Evolutionary conservation across 2,888 invertebrate genomes (phyloP).

Genomic region (Doris montereyensis): DNA sequence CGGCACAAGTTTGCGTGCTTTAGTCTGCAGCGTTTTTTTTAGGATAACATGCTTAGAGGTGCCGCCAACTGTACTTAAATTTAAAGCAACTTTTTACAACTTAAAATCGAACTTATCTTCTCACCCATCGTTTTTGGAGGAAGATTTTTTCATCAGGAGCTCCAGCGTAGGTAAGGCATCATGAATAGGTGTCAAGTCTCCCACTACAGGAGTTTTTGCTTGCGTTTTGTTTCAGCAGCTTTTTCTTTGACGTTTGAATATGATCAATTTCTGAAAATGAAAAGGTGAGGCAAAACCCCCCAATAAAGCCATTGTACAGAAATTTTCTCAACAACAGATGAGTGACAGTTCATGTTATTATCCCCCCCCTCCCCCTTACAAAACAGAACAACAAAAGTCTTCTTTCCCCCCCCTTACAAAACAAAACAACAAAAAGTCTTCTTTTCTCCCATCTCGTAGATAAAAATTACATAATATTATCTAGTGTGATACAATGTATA

Average conservation of each 20-base stretch:
- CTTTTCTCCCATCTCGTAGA: neutral
- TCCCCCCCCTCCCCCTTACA: no score
- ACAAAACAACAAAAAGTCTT: neutral
- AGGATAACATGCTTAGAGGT: no score
- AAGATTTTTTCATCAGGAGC: constrained; percentile 62
- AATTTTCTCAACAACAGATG: no score
- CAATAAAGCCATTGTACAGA: neutral
- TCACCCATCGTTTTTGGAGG: no score
- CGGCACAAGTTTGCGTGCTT: no score
- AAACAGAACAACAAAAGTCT: neutral
- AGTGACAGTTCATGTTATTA: no score
- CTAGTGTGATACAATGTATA: no score
- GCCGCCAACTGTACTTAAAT: no score
- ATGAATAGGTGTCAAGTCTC: constrained; percentile 65
- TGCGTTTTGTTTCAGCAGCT: constrained; percentile 51
- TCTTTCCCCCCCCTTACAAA: no score
- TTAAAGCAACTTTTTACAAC: no score
- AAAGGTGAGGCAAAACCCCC: neutral
- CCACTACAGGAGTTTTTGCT: constrained; percentile 66
- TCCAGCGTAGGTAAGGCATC: constrained; percentile 69
- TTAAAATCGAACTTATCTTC: no score
- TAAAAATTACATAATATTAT: neutral
- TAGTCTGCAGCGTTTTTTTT: no score
- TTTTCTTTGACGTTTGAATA: constrained; percentile 57
- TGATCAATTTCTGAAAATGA: constrained; percentile 57